Evolutionary conservation across 2,888 invertebrate genomes (phyloP).

Genomic region (Athalia rosae): DNA sequence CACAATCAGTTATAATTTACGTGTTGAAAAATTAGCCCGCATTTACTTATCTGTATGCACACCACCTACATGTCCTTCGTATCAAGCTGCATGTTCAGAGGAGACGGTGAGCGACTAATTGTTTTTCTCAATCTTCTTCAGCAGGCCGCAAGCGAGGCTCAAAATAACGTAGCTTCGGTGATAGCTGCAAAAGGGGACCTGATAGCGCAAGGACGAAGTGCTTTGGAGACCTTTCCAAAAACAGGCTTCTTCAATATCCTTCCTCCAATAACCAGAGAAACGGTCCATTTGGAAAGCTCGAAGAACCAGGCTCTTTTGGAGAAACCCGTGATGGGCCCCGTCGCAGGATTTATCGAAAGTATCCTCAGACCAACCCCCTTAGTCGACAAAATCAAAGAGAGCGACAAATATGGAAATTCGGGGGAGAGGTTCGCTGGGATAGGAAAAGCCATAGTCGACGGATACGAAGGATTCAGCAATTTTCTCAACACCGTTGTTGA

Average conservation of each 20-base stretch:
- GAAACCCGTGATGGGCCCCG: constrained; percentile 54
- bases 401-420: constrained; percentile 87
- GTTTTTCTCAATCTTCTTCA: constrained; percentile 48
- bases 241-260: constrained; percentile 46
- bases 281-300: constrained; percentile 61
- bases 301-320: constrained; percentile 62
- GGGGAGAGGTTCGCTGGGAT: constrained; percentile 81
- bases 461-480: constrained; percentile 82
- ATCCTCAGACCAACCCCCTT: constrained; percentile 79
- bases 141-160: constrained; percentile 61
- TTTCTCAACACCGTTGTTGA: constrained; percentile 79
- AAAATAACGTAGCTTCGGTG: constrained; percentile 59
- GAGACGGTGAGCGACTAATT: background rate
- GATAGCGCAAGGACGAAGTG: constrained; percentile 48
- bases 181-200: constrained; percentile 58
- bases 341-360: constrained; percentile 57
- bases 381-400: constrained; percentile 84
- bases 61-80: too few relatives aligned
- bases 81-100: background rate
- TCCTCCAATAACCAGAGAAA: constrained; percentile 58
- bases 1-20: too few relatives aligned
- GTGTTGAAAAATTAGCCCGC: too few relatives aligned
- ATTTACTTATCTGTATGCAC: too few relatives aligned
- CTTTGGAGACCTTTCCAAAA: constrained; percentile 32
- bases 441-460: constrained; percentile 80